A percentile compares a stretch with the other conserved stretches of the same genome.
Evolutionary conservation across 2,797 vertebrate genomes (phyloP).

Genomic region (Diplodus sargus): DNA sequence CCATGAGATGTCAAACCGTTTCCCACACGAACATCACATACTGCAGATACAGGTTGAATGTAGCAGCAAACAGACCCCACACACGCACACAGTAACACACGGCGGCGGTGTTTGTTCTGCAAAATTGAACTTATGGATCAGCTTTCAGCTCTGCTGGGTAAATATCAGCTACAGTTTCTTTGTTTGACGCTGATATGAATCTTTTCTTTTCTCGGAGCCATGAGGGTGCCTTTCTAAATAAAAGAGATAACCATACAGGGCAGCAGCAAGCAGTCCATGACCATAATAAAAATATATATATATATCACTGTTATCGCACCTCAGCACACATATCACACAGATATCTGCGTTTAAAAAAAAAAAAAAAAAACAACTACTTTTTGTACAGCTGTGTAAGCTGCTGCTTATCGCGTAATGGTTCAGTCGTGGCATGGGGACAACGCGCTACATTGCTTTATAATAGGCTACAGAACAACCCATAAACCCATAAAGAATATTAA

Average conservation of each 20-base stretch:
- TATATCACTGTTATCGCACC: conserved; percentile 21
- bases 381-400: conserved; percentile 1
- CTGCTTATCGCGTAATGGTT: conserved; percentile 22
- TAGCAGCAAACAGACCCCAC: conserved; percentile 59
- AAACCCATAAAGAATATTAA: conserved; percentile 21
- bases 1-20: conserved; percentile 31
- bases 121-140: conserved; percentile 64
- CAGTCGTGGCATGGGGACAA: conserved; percentile 21
- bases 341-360: background rate
- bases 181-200: conserved; percentile 62
- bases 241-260: conserved; percentile 27
- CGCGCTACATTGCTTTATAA: background rate
- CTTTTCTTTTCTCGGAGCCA: conserved; percentile 33
- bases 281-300: conserved; percentile 34
- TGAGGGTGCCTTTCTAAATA: conserved; percentile 23
- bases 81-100: conserved; percentile 47
- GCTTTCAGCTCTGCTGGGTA: conserved; percentile 53
- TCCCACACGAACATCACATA: conserved; percentile 47
- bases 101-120: conserved; percentile 62
- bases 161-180: conserved; percentile 69
- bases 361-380: conserved; percentile 6
- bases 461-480: background rate
- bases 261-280: conserved; percentile 24
- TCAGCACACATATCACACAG: conserved; percentile 5
- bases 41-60: conserved; percentile 63